Base-by-base conservation (phyloP, 2,888 invertebrate genomes). In the Erebia ligea region DNA sequence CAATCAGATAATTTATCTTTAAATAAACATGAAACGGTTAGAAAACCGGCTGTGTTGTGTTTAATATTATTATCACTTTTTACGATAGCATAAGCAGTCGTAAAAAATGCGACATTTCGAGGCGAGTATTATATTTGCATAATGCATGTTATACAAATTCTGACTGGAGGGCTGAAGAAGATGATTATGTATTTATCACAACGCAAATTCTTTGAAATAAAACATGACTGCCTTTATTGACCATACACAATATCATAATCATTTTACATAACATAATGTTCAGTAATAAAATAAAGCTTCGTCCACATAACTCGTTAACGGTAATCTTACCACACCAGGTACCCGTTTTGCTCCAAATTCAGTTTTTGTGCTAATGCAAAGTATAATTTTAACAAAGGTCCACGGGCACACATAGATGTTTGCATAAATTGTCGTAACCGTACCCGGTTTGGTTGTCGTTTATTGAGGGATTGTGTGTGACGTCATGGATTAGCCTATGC, bases 381-480 rank as follows among this genome's bases (percentile, higher is more conserved):
- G 45, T 61, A 52, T 34, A 67, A 67, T 65, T 56, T 56, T 4
- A 58, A 61, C 48, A 67, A 67, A 61, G 67, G 66, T 66, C 54
- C 57, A 19, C 17, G 21, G 17, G 45, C 57, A 15, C 61, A 52
- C 76, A 76, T 76, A 76, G 81, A 78, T 80, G 77, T 78, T 78
- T 81, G 78, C 81, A 82, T 84, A 84, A 86, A 85, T 86, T 85
- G 83, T 82, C 81, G 80, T 82, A 80, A 83, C 84, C 83, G 84
- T 82, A 80, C 80, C 79, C 72, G 78, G 79, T 82, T 80, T 81
- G 79, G 80, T 82, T 83, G 85, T 82, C 85, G 80, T 84, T 86
- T 90, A 90, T 91, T 91, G 90, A 91, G 88, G 89, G 86, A 88
- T 88, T 88, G 88, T 89, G 86, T 91, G 90, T 89, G 83, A 82